Percentiles rank a stretch among this genome's conserved stretches.
phyloP scores from a whole-genome alignment of 2,888 invertebrate species.

The Stenodema calcarata region DNA sequence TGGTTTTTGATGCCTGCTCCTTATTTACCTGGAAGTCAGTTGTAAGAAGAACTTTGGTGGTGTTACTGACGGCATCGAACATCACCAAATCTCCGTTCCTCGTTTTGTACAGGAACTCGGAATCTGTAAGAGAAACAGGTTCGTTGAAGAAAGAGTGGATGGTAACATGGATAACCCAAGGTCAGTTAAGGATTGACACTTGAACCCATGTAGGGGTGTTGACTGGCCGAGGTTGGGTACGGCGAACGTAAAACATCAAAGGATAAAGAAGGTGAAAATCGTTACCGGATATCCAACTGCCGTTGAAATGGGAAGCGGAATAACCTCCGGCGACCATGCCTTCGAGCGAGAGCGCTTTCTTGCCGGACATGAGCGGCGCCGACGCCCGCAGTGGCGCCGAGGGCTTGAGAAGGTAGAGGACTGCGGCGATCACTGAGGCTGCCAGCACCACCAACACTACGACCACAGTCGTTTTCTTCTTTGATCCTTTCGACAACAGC shows the following conservation, averaged over 20 bases:
- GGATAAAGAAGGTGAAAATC: not conserved
- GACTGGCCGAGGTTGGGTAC: too few species aligned
- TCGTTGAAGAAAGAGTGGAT: too few species aligned
- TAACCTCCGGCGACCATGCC: slow-evolving; percentile 75
- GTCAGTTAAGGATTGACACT: too few species aligned
- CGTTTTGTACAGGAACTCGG: slow-evolving; percentile 71
- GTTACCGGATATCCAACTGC: slow-evolving; percentile 81
- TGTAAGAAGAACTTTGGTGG: slow-evolving; percentile 52
- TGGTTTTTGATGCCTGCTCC: too few species aligned
- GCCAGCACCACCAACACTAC: slow-evolving; percentile 46
- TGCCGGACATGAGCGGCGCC: slow-evolving; percentile 58
- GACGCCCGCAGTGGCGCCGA: slow-evolving; percentile 50
- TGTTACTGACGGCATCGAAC: slow-evolving; percentile 64
- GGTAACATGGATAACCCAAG: too few species aligned
- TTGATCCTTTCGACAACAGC: slow-evolving; percentile 52
- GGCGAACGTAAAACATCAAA: not conserved
- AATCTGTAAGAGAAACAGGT: slow-evolving; percentile 63
- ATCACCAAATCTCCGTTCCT: slow-evolving; percentile 66
- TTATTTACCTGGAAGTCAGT: slow-evolving; percentile 31
- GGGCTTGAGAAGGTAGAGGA: slow-evolving; percentile 49
- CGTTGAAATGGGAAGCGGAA: slow-evolving; percentile 74
- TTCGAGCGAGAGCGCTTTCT: slow-evolving; percentile 68
- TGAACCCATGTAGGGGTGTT: too few species aligned
- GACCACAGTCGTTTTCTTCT: slow-evolving; percentile 51
- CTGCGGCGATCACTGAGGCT: slow-evolving; percentile 48